Evolutionary conservation across 2,113 vertebrate genomes (phyloP).

Genomic region (Gymnarchus niloticus): DNA sequence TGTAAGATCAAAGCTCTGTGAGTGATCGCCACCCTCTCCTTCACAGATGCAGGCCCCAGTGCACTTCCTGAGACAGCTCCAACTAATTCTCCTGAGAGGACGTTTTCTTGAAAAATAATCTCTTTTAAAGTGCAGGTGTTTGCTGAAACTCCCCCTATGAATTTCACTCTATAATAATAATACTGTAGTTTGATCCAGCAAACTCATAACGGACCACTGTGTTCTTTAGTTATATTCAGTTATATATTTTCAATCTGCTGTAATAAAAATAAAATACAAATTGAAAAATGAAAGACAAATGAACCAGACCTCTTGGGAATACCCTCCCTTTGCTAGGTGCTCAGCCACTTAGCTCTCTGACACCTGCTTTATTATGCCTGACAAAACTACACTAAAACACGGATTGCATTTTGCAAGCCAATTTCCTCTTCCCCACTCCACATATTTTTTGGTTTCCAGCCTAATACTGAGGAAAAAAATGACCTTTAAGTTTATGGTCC

Average conservation of each 20-base stretch:
- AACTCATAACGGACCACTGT: not conserved
- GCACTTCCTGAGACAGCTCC: not conserved
- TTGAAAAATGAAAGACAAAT: not conserved
- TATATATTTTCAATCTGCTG: not conserved
- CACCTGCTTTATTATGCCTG: slow-evolving; percentile 25
- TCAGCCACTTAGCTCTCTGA: not conserved
- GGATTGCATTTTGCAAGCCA: slow-evolving; percentile 19
- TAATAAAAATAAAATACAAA: not conserved
- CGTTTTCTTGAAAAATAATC: not conserved
- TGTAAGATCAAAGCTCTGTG: not conserved
- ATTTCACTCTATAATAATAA: not conserved
- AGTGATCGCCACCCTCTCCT: not conserved
- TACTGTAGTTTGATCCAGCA: not conserved
- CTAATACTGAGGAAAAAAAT: not conserved
- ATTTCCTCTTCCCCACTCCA: slow-evolving; percentile 16
- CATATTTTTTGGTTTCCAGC: not conserved
- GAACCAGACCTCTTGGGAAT: not conserved
- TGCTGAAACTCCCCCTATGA: not conserved
- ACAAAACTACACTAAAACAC: slow-evolving; percentile 16
- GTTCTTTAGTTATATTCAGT: not conserved
- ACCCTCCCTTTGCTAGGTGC: not conserved
- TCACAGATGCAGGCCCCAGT: not conserved
- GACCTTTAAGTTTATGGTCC: slow-evolving; percentile 23
- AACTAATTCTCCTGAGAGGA: not conserved
- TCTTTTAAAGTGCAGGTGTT: not conserved